These are phyloP conservation scores for Myzus persicae DNA, from an alignment of 1,140 invertebrate species.

Conservation along the genomic window DNA sequence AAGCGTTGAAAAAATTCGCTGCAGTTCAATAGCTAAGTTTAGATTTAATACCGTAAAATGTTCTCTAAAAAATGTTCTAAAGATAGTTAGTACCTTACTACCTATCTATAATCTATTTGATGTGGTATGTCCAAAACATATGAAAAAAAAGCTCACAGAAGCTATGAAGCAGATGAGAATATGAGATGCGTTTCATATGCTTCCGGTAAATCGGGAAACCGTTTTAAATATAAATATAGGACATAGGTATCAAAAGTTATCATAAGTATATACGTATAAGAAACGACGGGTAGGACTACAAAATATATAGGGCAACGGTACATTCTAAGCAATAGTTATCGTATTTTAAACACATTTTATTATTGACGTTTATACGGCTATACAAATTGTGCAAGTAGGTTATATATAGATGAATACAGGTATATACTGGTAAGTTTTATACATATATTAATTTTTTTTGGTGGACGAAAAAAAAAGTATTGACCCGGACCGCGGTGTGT, in stretches of 20 bases:
- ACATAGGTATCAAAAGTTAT: too few relatives aligned
- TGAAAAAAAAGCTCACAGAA: too few relatives aligned
- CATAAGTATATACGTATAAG: too few relatives aligned
- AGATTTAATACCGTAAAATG: neutral
- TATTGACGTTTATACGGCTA: neutral
- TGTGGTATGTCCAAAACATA: too few relatives aligned
- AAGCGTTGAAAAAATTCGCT: neutral
- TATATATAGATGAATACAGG: neutral
- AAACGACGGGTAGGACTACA: too few relatives aligned
- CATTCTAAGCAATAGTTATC: neutral
- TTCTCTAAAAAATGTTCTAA: neutral
- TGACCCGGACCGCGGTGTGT: neutral
- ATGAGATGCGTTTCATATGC: too few relatives aligned
- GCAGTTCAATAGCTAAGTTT: neutral
- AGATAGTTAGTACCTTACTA: neutral
- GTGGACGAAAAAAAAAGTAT: neutral
- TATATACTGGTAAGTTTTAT: too few relatives aligned
- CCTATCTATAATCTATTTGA: too few relatives aligned
- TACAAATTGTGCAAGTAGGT: neutral
- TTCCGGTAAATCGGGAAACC: too few relatives aligned
- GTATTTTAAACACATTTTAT: neutral
- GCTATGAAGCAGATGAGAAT: too few relatives aligned
- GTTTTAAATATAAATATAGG: too few relatives aligned
- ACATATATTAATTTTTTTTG: neutral
- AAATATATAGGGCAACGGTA: neutral